Conservation (phyloP, 2,113 vertebrate genomes). For the Salvelinus alpinus region DNA sequence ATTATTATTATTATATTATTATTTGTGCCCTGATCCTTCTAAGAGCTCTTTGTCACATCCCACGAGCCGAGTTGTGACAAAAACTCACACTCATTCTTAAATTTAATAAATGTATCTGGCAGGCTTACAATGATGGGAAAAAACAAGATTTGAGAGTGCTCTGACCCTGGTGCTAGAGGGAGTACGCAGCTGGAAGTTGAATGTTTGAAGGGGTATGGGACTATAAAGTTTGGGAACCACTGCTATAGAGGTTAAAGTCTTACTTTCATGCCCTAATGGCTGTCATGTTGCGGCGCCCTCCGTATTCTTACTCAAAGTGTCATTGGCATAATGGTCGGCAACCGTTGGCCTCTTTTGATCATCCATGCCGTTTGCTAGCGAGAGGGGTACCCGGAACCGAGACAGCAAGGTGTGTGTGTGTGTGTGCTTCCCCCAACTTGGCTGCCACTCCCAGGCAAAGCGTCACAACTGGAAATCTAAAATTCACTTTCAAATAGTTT, state of each 20-base stretch:
- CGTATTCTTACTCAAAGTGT: conserved; percentile 85
- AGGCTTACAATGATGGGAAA: too few relatives aligned
- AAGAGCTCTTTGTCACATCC: too few relatives aligned
- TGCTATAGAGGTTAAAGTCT: conserved; percentile 70
- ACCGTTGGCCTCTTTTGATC: conserved; percentile 82
- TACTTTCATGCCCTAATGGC: conserved; percentile 84
- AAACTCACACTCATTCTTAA: too few relatives aligned
- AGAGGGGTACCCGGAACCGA: conserved; percentile 64
- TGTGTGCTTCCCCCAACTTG: conserved; percentile 44
- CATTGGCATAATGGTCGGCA: conserved; percentile 83
- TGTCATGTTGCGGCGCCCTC: conserved; percentile 81
- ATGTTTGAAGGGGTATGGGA: too few relatives aligned
- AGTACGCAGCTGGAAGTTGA: too few relatives aligned
- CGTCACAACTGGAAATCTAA: conserved; percentile 77
- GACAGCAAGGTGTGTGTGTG: conserved; percentile 62
- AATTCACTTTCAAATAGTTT: conserved; percentile 85
- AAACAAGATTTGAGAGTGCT: too few relatives aligned
- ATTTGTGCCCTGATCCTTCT: too few relatives aligned
- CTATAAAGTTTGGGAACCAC: too few relatives aligned
- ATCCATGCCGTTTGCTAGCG: conserved; percentile 62
- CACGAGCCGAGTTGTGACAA: too few relatives aligned
- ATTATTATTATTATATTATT: too few relatives aligned
- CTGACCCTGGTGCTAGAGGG: too few relatives aligned
- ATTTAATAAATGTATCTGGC: too few relatives aligned
- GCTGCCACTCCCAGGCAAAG: conserved; percentile 71